Conservation (phyloP, 2,888 invertebrate species). For the Temnothorax unifasciatus region DNA sequence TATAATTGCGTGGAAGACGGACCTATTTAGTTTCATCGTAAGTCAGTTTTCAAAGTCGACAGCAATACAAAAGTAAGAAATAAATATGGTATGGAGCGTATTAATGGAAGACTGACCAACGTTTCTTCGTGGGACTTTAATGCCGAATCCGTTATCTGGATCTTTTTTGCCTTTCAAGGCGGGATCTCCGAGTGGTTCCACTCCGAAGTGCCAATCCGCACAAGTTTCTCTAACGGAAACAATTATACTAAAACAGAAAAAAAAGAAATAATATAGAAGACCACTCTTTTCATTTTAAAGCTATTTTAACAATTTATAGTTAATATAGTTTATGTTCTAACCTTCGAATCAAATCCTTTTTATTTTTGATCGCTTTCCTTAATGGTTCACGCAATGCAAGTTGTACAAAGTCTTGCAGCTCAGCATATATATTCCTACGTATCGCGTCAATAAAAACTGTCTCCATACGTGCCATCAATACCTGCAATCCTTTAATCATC, state of each 20-base stretch:
- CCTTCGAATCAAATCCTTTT: constrained; percentile 97
- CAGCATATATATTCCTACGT: constrained; percentile 96
- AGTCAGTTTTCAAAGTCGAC: constrained; percentile 25
- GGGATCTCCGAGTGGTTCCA: constrained; percentile 97
- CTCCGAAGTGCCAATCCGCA: constrained; percentile 97
- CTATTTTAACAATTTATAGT: background rate
- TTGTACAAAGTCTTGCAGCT: constrained; percentile 99
- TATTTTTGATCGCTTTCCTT: constrained; percentile 98
- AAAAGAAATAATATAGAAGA: constrained; percentile 1
- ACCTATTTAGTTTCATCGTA: constrained; percentile 86
- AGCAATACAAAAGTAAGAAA: background rate
- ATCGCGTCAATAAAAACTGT: constrained; percentile 97
- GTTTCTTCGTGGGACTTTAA: constrained; percentile 96
- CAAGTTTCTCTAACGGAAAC: constrained; percentile 99
- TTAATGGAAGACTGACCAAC: constrained; percentile 90
- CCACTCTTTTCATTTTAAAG: background rate
- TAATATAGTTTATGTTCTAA: constrained; percentile 70
- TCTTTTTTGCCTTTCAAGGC: constrained; percentile 97
- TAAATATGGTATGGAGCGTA: background rate
- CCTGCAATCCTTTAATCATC: constrained; percentile 99
- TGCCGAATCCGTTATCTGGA: constrained; percentile 95
- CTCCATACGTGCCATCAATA: constrained; percentile 98
- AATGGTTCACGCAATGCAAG: constrained; percentile 95
- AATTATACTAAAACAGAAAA: constrained; percentile 91
- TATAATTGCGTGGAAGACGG: constrained; percentile 98